Conservation (phyloP, 2,888 invertebrate species). For the Acanthosepion pharaonis region DNA sequence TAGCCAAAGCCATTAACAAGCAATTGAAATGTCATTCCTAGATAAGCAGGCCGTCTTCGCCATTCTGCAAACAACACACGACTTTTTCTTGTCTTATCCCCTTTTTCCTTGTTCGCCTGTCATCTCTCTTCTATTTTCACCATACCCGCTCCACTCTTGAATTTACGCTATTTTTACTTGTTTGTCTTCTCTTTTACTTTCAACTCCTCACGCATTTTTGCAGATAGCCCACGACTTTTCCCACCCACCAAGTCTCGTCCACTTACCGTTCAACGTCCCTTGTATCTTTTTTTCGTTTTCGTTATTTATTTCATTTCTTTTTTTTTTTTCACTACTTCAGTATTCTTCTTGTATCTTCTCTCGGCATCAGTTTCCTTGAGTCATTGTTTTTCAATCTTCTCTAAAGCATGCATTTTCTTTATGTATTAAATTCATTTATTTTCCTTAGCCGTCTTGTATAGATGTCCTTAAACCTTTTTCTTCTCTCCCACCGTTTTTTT, state of each 20-base stretch:
- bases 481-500: no score
- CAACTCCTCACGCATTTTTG: not conserved
- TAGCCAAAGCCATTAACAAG: not conserved
- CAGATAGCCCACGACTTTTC: not conserved
- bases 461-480: no score
- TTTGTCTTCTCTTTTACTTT: not conserved
- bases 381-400: no score
- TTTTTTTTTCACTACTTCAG: no score
- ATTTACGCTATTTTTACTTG: not conserved
- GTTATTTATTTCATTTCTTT: no score
- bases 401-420: no score
- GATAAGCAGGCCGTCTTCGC: not conserved
- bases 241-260: not conserved
- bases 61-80: slow-evolving; percentile 33
- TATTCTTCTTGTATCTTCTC: no score
- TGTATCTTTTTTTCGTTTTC: no score
- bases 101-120: not conserved
- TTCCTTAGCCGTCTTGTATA: no score
- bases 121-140: no score
- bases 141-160: not conserved
- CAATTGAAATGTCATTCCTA: not conserved
- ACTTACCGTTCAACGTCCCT: not conserved
- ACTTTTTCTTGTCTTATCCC: not conserved
- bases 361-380: no score
- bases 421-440: no score